A percentile compares a stretch with the other conserved stretches of the same genome.
phyloP scores from a whole-genome alignment of 2,797 vertebrate species.

The Rhabdomys pumilio region DNA sequence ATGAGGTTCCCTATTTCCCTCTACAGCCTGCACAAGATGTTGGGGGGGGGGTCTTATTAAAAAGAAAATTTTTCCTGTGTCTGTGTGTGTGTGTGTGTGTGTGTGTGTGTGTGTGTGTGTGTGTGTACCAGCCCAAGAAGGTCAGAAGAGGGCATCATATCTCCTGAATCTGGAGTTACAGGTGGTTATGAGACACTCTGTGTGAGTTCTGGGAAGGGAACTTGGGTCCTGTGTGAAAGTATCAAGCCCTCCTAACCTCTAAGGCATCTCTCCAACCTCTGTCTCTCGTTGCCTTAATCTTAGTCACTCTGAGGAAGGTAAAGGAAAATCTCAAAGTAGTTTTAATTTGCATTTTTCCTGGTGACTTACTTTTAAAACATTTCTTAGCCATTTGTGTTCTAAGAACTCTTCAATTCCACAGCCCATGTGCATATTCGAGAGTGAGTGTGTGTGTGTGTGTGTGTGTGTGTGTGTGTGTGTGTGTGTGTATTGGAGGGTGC shows the following conservation, averaged over 20 bases:
- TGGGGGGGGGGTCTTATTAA: not conserved
- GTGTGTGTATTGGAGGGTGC: accelerated
- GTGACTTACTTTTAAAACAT: not conserved
- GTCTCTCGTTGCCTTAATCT: not conserved
- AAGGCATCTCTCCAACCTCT: not conserved
- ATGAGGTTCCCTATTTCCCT: not conserved
- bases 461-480: not conserved
- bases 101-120: not conserved
- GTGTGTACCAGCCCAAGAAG: not conserved
- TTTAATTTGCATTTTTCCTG: not conserved
- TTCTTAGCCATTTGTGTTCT: not conserved
- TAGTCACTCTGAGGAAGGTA: not conserved
- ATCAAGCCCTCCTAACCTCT: not conserved
- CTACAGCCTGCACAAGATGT: not conserved
- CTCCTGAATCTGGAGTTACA: not conserved
- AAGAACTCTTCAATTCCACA: not conserved
- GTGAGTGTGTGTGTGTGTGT: not conserved
- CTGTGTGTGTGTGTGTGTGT: not conserved
- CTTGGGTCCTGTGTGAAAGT: not conserved
- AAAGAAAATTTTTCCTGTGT: not conserved
- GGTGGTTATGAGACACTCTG: too few relatives aligned
- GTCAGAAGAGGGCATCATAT: not conserved
- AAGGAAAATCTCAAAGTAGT: not conserved
- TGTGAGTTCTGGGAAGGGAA: not conserved
- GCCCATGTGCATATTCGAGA: not conserved